Conservation (phyloP, 2,113 vertebrate species). For the Oreotrochilus melanogaster region DNA sequence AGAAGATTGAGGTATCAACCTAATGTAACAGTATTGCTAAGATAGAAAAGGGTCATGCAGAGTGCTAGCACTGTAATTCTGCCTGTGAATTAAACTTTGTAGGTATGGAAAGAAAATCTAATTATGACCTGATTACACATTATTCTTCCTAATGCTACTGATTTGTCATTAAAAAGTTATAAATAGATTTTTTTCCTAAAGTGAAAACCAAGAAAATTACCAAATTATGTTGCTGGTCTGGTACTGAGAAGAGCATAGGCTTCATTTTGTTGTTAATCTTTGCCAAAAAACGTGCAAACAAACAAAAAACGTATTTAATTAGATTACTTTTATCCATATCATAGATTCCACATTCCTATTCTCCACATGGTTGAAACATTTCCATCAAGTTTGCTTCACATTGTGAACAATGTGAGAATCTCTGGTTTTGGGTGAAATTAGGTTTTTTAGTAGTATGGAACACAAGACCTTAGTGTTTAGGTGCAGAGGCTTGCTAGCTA, state of each 20-base stretch:
- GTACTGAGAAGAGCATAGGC: not conserved
- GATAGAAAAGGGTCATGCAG: not conserved
- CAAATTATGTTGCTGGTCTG: not conserved
- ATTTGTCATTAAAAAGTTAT: not conserved
- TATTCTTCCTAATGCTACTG: not conserved
- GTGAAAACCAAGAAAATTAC: not conserved
- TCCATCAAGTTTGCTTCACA: not conserved
- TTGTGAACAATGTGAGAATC: not conserved
- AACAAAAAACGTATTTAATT: rapidly evolving
- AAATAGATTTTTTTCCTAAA: not conserved
- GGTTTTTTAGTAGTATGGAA: not conserved
- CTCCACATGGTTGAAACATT: not conserved
- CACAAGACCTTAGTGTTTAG: not conserved
- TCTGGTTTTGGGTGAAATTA: not conserved
- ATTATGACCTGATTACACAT: not conserved
- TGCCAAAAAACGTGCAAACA: not conserved
- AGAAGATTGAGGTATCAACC: not conserved
- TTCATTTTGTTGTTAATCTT: not conserved
- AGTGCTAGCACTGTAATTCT: not conserved
- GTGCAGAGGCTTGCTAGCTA: not conserved
- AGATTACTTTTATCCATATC: not conserved
- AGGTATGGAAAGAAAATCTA: not conserved
- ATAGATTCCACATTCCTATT: not conserved
- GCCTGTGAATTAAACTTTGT: not conserved
- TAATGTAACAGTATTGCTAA: not conserved